Percentiles rank a stretch among this genome's conserved stretches.
Evolutionary conservation across 2,113 vertebrate genomes (phyloP).

Genomic region (Beaufortia kweichowensis): DNA sequence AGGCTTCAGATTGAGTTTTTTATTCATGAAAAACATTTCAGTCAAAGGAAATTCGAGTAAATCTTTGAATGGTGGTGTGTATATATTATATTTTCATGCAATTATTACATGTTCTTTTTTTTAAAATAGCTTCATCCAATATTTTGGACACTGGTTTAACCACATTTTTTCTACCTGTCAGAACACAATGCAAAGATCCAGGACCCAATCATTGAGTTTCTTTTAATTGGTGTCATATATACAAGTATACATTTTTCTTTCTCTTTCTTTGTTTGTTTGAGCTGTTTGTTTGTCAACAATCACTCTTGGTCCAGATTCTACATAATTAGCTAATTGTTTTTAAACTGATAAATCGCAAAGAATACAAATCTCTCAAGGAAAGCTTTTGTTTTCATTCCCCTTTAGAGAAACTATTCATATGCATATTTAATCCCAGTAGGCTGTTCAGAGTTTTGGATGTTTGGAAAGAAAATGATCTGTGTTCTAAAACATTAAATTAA

Average conservation of each 20-base stretch:
- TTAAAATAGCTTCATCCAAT: not conserved
- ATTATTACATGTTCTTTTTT: too few relatives aligned
- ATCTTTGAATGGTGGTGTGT: too few relatives aligned
- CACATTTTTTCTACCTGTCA: slow-evolving; percentile 10
- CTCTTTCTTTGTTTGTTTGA: not conserved
- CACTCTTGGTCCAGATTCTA: not conserved
- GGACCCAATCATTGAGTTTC: not conserved
- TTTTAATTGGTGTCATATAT: not conserved
- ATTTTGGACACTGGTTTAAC: slow-evolving; percentile 10
- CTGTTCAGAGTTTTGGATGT: slow-evolving; percentile 3
- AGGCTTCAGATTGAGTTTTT: too few relatives aligned
- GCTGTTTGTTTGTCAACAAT: not conserved
- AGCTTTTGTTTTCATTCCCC: slow-evolving; percentile 25
- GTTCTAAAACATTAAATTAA: not conserved
- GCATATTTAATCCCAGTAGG: slow-evolving; percentile 16
- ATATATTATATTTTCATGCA: too few relatives aligned
- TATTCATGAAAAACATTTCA: too few relatives aligned
- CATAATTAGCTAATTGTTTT: not conserved
- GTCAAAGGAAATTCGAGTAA: too few relatives aligned
- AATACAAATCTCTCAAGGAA: not conserved
- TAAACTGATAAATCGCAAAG: not conserved
- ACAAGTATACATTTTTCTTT: not conserved
- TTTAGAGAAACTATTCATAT: slow-evolving; percentile 10
- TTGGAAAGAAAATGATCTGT: slow-evolving; percentile 16
- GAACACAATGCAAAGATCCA: not conserved